A percentile compares a stretch with the other conserved stretches of the same genome.
phyloP scores from a whole-genome alignment of 92 coral and sea anemone genomes.

The Micromussa lordhowensis region DNA sequence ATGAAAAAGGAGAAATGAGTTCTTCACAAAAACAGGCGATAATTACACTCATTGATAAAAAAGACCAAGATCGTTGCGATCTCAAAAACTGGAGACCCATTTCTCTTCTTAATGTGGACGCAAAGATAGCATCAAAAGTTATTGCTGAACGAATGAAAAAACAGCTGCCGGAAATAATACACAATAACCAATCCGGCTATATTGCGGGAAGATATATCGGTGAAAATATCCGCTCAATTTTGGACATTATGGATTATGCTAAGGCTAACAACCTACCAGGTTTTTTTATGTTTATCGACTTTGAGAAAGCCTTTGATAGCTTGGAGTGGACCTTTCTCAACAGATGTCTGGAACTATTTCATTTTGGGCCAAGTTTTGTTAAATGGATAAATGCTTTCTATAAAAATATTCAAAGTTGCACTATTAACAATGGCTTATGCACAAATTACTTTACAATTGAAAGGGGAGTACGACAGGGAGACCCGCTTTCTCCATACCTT shows the following conservation, averaged over 20 bases:
- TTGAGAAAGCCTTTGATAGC: no score
- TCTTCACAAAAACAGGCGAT: no score
- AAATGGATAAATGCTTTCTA: neutral
- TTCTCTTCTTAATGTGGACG: neutral
- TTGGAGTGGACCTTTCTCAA: neutral
- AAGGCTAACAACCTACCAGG: neutral
- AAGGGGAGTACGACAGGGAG: no score
- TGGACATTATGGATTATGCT: neutral
- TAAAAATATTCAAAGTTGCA: neutral
- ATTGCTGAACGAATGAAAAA: neutral
- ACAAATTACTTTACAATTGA: no score
- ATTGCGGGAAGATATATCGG: neutral
- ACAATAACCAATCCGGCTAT: neutral
- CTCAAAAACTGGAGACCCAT: neutral
- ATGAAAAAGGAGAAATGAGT: neutral
- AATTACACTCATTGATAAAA: neutral
- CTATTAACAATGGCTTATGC: no score
- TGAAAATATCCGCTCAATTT: no score
- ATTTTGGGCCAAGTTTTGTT: neutral
- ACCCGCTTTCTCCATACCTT: no score
- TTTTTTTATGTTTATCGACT: neutral
- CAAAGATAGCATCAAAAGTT: no score
- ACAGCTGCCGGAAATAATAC: neutral
- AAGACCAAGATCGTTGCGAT: neutral
- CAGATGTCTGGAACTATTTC: neutral